These are phyloP conservation scores for Ochropleura plecta DNA, from an alignment of 2,888 invertebrate species.

Conservation along the genomic window DNA sequence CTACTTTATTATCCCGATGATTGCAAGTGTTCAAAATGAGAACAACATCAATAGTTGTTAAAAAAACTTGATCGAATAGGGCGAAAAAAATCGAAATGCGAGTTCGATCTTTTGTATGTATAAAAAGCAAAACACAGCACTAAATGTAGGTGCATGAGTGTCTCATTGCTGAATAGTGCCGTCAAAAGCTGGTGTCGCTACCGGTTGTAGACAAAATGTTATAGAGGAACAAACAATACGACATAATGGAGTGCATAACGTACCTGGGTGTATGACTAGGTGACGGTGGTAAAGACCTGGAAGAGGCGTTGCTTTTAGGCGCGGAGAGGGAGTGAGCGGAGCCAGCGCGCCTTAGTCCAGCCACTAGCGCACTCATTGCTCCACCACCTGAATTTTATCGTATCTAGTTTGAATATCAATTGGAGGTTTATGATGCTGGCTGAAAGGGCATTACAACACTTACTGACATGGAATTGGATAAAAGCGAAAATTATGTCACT, in stretches of 20 bases:
- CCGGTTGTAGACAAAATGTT: slow-evolving; percentile 6
- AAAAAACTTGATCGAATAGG: background rate
- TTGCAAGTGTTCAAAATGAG: background rate
- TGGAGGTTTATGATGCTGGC: background rate
- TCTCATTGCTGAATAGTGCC: slow-evolving; percentile 41
- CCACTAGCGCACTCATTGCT: slow-evolving; percentile 87
- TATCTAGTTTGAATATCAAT: slow-evolving; percentile 25
- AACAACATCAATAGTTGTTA: background rate
- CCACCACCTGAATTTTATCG: slow-evolving; percentile 78
- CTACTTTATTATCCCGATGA: background rate
- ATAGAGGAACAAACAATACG: slow-evolving; percentile 17
- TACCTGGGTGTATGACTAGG: slow-evolving; percentile 93
- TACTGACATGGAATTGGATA: background rate
- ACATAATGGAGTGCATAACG: slow-evolving; percentile 43
- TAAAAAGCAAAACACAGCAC: slow-evolving; percentile 19
- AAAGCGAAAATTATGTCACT: background rate
- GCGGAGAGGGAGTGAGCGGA: slow-evolving; percentile 88
- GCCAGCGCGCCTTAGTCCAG: slow-evolving; percentile 87
- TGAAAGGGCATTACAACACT: background rate
- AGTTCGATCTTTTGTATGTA: slow-evolving; percentile 2
- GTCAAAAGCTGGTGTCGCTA: slow-evolving; percentile 44
- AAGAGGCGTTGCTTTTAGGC: slow-evolving; percentile 88
- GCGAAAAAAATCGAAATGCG: background rate
- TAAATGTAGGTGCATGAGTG: slow-evolving; percentile 46
- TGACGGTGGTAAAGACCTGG: slow-evolving; percentile 93